Percentiles rank a stretch among this genome's conserved stretches.
Conservation (phyloP, 2,797 vertebrate genomes). For the Platalea minor region DNA sequence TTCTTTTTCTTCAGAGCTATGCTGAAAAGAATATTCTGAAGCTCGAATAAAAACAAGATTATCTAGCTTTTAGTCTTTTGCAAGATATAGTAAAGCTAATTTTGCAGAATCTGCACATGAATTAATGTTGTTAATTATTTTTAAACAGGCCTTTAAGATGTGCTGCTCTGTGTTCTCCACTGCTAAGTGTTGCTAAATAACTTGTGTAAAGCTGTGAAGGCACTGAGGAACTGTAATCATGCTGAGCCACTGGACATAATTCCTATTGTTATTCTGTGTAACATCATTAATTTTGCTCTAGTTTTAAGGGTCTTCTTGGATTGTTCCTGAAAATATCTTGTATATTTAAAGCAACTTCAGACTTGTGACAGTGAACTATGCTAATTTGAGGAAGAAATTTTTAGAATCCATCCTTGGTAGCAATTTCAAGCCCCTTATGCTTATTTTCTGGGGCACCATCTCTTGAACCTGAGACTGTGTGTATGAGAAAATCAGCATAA, state of each 20-base stretch:
- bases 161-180: background rate
- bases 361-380: background rate
- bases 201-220: background rate
- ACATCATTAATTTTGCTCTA: conserved; percentile 5
- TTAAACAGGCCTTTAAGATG: background rate
- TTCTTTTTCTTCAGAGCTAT: background rate
- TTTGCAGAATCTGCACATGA: background rate
- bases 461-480: background rate
- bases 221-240: background rate
- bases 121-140: background rate
- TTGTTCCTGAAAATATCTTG: background rate
- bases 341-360: background rate
- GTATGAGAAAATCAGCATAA: background rate
- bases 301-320: background rate
- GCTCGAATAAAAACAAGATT: background rate
- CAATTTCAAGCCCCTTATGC: background rate
- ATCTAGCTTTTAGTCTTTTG: background rate
- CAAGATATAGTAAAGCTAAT: background rate
- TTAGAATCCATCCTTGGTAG: background rate
- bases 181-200: background rate
- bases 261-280: background rate
- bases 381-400: background rate
- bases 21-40: background rate
- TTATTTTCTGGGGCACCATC: background rate
- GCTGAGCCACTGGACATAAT: background rate